Conservation (phyloP, 2,113 vertebrate genomes). For the Seriola quinqueradiata region DNA sequence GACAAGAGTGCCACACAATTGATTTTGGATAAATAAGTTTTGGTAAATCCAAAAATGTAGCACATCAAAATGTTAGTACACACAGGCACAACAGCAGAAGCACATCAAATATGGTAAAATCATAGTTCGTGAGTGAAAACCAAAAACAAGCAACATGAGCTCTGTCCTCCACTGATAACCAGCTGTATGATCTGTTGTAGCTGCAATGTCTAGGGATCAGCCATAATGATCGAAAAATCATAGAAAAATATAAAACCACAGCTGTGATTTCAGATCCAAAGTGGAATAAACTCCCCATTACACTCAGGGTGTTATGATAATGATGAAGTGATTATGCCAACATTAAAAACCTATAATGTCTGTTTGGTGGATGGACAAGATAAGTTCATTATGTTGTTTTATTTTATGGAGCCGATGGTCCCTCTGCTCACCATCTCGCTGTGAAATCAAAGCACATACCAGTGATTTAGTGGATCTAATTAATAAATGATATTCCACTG, state of each 20-base stretch:
- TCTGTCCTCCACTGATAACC: not conserved
- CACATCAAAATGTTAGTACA: no score
- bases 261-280: constrained; percentile 25
- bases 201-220: not conserved
- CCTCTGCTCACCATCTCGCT: constrained; percentile 11
- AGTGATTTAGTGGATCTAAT: constrained; percentile 46
- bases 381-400: constrained; percentile 33
- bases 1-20: no score
- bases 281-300: constrained; percentile 19
- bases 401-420: constrained; percentile 8
- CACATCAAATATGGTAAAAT: no score
- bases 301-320: constrained; percentile 31
- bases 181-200: not conserved
- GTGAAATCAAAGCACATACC: constrained; percentile 25
- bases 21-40: no score
- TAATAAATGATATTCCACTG: constrained; percentile 50
- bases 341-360: constrained; percentile 55
- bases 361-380: constrained; percentile 32
- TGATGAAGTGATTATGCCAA: constrained; percentile 46
- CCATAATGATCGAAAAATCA: not conserved
- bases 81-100: no score
- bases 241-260: constrained; percentile 5
- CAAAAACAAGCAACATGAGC: not conserved
- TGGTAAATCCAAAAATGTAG: no score
- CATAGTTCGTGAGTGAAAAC: no score